Base-by-base conservation (phyloP, 1,140 invertebrate genomes). In the Leptinotarsa lineolata region DNA sequence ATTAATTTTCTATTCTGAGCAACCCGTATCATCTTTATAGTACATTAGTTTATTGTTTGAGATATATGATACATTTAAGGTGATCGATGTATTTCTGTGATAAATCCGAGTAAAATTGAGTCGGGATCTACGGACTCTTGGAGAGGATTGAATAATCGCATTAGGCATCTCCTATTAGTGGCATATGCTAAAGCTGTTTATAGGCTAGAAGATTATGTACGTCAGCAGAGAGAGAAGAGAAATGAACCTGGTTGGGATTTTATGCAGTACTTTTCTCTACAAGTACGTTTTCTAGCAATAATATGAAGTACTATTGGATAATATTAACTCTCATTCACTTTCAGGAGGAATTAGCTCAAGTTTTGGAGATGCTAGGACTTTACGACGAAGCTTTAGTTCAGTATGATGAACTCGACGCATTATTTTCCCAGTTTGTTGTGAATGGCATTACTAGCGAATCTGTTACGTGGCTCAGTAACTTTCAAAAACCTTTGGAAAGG, bases 331-430 rank as follows among this genome's bases (percentile, higher is more conserved):
- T 11, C 30, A 39, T 39, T 39, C 8, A 39, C 30, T 65, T 78
- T 77, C 46, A 98, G 92, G 97, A 98, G 87, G 95, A 98, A 88
- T 87, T 99, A 77, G 97, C 96, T 67, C 95, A 97, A 87, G 94
- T 96, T 73, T 90, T 97, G 78, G 94, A 97, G 89, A 97, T 97
- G 91, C 85, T 99, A 74, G 95, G 95, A 72, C 86, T 99, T 65
- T 92, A 94, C 84, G 96, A 97, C 79, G 97, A 99, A 87, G 95
- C 97, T 24, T 86, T 99, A 73, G 93, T 98, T 64, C 97, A 98
- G 81, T 99, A 98, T 86, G 97, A 99, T 87, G 97, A 98, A 87
- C 86, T 98, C 78, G 97, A 98, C 88, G 97, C 97, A 69, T 88
- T 98, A 66, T 98, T 99, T 85, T 96, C 96, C 13, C 96, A 98